Evolutionary conservation across 2,888 invertebrate genomes (phyloP), one percentile per base, ranked within the genome.

Genomic region (Eupithecia abbreviata): DNA sequence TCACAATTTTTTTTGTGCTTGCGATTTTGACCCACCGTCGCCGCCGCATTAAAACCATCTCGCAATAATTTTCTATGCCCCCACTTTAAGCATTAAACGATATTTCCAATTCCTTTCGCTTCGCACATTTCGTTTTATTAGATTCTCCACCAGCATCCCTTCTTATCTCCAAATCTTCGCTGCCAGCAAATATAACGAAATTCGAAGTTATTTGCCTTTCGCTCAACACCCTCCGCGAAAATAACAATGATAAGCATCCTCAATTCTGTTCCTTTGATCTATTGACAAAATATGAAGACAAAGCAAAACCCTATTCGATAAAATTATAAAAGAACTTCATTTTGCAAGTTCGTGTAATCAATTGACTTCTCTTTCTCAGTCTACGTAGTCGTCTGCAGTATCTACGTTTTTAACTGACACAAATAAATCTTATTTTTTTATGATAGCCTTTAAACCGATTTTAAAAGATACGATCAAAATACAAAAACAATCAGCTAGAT

Each of bases 121-220:
- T 82, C 86, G 84, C 87, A 86, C 86, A 84, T 83, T 84, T 81
- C 82, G 82, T 86, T 90, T 91, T 91, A 91, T 92, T 89, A 88
- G 87, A 91, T 91, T 91, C 90, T 88, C 88, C 87, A 87, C 87
- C 88, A 87, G 83, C 85, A 81, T 80, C 79, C 77, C 79, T 80
- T 83, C 85, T 88, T 91, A 90, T 90, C 89, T 86, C 83, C 47
- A 85, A 86, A 90, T 91, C 88, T 89, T 85, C 85, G 84, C 83
- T 86, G 89, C 85, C 88, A 89, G 86, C 90, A 89, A 91, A 92
- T 88, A 90, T 90, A 92, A 91, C 88, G 87, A 89, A 88, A 92
- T 90, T 90, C 89, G 84, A 88, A 88, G 80, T 86, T 91, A 91
- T 92, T 91, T 91, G 88, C 89, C 88, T 30, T 87, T 85, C 84